phyloP scores from a whole-genome alignment of 2,113 vertebrate species.

The Eptatretus burgeri region DNA sequence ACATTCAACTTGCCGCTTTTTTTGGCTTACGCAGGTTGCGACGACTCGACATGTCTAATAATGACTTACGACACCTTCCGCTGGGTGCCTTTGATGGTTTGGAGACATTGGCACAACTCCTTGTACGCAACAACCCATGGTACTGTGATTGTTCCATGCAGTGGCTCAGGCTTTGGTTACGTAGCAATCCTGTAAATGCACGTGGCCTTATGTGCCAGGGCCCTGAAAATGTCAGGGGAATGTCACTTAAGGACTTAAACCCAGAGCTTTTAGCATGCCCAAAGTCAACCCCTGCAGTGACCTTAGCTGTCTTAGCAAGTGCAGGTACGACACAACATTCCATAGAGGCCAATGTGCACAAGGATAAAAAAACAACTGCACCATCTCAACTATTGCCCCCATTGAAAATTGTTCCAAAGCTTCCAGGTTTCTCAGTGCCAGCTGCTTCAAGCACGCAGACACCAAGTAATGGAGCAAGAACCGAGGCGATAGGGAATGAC shows the following conservation, averaged over 20 bases:
- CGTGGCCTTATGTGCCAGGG: conserved; percentile 52
- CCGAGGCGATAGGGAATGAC: no score
- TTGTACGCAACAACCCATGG: conserved; percentile 68
- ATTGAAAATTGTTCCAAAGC: no score
- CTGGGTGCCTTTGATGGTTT: conserved; percentile 51
- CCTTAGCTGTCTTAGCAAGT: no score
- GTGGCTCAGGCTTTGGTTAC: conserved; percentile 64
- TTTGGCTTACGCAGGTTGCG: conserved; percentile 39
- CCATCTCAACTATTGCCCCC: no score
- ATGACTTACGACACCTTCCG: conserved; percentile 62
- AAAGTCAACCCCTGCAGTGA: no score
- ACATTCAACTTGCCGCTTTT: conserved; percentile 42
- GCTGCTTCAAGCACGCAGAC: no score
- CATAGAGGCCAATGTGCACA: no score
- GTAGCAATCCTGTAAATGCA: conserved; percentile 39
- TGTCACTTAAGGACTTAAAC: conserved; percentile 40
- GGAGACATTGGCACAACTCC: conserved; percentile 38
- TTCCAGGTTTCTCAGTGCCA: no score
- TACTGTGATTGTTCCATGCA: conserved; percentile 63
- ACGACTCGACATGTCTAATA: conserved; percentile 54
- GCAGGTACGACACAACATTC: no score
- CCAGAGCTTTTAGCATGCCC: conserved; percentile 51
- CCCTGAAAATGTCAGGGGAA: conserved; percentile 40
- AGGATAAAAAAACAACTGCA: no score
- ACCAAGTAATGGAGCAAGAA: no score